A percentile compares a stretch with the other conserved stretches of the same genome.
Conservation (phyloP, 2,888 invertebrate species). For the Trilocha varians region DNA sequence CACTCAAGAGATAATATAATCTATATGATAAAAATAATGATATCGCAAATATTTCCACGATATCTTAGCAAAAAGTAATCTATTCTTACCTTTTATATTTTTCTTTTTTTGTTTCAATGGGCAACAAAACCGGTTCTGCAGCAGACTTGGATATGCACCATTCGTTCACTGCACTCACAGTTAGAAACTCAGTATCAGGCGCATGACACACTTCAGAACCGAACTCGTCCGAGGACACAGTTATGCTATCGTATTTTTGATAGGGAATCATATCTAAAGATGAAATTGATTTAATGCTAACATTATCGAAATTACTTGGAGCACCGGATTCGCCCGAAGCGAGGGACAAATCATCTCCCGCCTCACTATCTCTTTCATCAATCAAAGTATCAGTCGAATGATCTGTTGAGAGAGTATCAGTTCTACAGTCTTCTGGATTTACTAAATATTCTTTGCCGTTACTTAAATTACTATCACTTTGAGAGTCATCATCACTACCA, state of each 20-base stretch:
- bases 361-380: conserved; percentile 57
- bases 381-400: conserved; percentile 65
- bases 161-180: conserved; percentile 69
- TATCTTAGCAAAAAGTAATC: conserved; percentile 34
- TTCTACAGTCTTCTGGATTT: conserved; percentile 49
- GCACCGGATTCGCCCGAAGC: conserved; percentile 49
- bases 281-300: conserved; percentile 67
- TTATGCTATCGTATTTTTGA: conserved; percentile 66
- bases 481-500: conserved; percentile 39
- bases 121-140: conserved; percentile 54
- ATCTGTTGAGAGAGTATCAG: conserved; percentile 56
- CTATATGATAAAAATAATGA: conserved; percentile 44
- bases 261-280: conserved; percentile 67
- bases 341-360: conserved; percentile 44
- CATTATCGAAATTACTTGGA: conserved; percentile 63
- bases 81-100: conserved; percentile 69
- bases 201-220: conserved; percentile 67
- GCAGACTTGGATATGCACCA: conserved; percentile 62
- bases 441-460: conserved; percentile 47
- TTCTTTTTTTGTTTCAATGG: conserved; percentile 65
- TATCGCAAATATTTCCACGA: conserved; percentile 52
- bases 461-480: conserved; percentile 42
- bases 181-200: conserved; percentile 60
- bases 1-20: conserved; percentile 42
- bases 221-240: conserved; percentile 66